These are phyloP conservation scores for Turdus rufiventris DNA, from an alignment of 2,113 vertebrate species.

Conservation along the genomic window DNA sequence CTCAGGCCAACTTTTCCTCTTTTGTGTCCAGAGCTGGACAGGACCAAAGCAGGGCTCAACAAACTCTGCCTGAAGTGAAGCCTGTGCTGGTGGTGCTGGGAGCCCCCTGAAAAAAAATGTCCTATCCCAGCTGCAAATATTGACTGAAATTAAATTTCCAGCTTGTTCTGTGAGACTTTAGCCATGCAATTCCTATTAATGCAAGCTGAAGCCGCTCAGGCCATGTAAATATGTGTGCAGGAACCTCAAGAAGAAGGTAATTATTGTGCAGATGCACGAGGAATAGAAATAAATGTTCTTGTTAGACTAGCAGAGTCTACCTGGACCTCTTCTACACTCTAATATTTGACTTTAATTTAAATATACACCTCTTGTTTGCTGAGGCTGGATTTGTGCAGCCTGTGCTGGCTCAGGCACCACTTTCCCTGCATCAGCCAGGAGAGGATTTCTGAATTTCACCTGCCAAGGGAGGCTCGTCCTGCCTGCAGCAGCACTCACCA, in stretches of 20 bases:
- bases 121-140: background rate
- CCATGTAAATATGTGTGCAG: background rate
- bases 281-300: slow-evolving; percentile 47
- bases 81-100: background rate
- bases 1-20: background rate
- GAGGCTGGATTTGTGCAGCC: background rate
- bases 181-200: background rate
- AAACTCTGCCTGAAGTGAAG: background rate
- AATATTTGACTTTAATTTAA: slow-evolving; percentile 59
- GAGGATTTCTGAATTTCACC: background rate
- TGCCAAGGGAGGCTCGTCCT: background rate
- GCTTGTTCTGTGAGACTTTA: background rate
- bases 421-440: background rate
- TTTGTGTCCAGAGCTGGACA: background rate
- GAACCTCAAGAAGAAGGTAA: background rate
- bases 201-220: background rate
- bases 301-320: slow-evolving; percentile 14
- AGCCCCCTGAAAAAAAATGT: background rate
- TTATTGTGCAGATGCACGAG: slow-evolving; percentile 23
- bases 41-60: background rate
- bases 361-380: slow-evolving; percentile 5
- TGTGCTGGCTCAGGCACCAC: rapidly evolving
- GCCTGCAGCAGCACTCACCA: background rate
- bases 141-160: background rate
- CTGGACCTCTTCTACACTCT: background rate